Evolutionary conservation across 2,888 invertebrate species (phyloP), one percentile per base, ranked within the genome.

Genomic region (Harpalus rufipes): DNA sequence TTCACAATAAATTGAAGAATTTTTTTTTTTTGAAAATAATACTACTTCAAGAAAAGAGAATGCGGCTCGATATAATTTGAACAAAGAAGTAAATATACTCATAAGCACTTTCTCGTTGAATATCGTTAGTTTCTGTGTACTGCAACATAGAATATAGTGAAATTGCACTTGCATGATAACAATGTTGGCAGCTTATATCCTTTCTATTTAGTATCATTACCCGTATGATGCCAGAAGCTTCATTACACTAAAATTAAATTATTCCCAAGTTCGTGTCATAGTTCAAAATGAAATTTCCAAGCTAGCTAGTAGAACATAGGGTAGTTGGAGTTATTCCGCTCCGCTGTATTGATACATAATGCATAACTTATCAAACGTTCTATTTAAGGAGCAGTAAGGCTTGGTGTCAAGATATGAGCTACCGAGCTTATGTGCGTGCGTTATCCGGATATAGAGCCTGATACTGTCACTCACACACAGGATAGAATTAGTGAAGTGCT

Each of bases 321-420:
- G 68, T 68, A 39, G 68, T 68, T 32, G 25, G 8, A 32, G 16
- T 61, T 18, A 63, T 25, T 8, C 21, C 12, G 21, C 21, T 25
- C 63, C 12, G 63, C 25, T 21, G 25, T 63, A 68, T 68, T 68
- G 68, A 68, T 68, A 68, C 68, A 68, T 68, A 68, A 68, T 68
- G 68, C 68, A 68, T 68, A 32, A 68, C 32, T 32, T 68, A 68
- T 68, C 68, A 68, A 68, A 68, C 63, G 68, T 39, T 32, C 68
- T 68, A 68, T 68, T 68, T 68, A 32, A 68, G 32, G 39, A 63
- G 63, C 63, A 18, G 21, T 18, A 21, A 63, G 63, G 59, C 59
- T 59, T 59, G 59, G 59, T 12, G 25, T 6, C 12, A 12, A 63
- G 63, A 63, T 63, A 63, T 25, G 16, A 7, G 6, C 8, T 63